phyloP scores from a whole-genome alignment of 1,140 invertebrate genomes.

The Achatina immaculata region DNA sequence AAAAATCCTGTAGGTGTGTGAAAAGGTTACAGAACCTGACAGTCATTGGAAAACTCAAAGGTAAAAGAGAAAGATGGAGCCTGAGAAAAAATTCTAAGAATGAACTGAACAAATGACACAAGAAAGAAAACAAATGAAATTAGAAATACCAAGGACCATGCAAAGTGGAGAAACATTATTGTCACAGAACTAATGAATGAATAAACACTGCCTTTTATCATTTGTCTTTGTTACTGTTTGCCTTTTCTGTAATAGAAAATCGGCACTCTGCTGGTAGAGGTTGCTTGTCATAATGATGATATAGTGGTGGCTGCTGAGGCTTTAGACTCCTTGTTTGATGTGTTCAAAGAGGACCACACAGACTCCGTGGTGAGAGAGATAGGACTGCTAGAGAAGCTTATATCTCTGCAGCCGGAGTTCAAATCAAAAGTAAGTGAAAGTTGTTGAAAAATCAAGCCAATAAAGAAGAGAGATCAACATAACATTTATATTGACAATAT shows the following conservation, averaged over 20 bases:
- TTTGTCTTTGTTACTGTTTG: too few species aligned
- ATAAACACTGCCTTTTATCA: too few species aligned
- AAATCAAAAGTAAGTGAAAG: constrained; percentile 77
- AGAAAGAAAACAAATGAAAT: too few species aligned
- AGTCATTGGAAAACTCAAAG: too few species aligned
- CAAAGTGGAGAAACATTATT: too few species aligned
- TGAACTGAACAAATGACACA: too few species aligned
- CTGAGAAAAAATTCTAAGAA: too few species aligned
- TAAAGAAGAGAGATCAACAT: neutral
- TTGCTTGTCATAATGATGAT: constrained; percentile 72
- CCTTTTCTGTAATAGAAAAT: constrained; percentile 53
- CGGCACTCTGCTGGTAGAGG: constrained; percentile 68
- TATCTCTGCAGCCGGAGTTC: constrained; percentile 75
- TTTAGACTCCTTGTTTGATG: constrained; percentile 82
- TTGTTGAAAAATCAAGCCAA: neutral
- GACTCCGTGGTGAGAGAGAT: constrained; percentile 77
- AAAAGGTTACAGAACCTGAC: too few species aligned
- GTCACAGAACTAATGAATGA: too few species aligned
- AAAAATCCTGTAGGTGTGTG: too few species aligned
- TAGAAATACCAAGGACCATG: too few species aligned
- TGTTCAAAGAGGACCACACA: constrained; percentile 83
- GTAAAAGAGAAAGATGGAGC: too few species aligned
- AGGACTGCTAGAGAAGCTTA: constrained; percentile 76
- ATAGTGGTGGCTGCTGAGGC: constrained; percentile 82
- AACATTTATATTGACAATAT: neutral